A percentile compares a stretch with the other conserved stretches of the same genome.
Conservation (phyloP, 2,888 invertebrate genomes). For the Tetranychus truncatus region DNA sequence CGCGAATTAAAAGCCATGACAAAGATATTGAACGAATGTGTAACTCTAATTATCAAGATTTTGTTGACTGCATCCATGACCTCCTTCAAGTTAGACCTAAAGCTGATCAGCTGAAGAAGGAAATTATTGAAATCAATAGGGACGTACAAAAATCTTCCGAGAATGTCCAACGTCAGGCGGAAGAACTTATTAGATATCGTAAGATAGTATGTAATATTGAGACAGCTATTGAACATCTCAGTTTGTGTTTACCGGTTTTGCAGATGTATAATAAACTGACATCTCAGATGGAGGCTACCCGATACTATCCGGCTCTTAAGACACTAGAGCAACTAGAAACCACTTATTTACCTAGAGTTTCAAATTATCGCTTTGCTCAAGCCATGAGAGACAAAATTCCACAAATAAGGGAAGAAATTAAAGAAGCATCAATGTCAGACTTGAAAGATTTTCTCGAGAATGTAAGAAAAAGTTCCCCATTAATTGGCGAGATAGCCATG, state of each 20-base stretch:
- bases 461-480: slow-evolving; percentile 76
- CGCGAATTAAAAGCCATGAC: slow-evolving; percentile 81
- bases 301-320: slow-evolving; percentile 94
- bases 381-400: slow-evolving; percentile 80
- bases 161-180: slow-evolving; percentile 53
- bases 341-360: slow-evolving; percentile 70
- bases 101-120: slow-evolving; percentile 63
- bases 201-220: slow-evolving; percentile 85
- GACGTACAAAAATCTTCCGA: slow-evolving; percentile 36
- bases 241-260: slow-evolving; percentile 77
- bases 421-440: slow-evolving; percentile 86
- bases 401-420: slow-evolving; percentile 70
- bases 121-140: slow-evolving; percentile 38
- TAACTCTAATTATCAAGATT: slow-evolving; percentile 80
- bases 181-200: slow-evolving; percentile 66
- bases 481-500: slow-evolving; percentile 88
- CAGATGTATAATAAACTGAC: slow-evolving; percentile 87
- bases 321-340: slow-evolving; percentile 89
- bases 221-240: slow-evolving; percentile 76
- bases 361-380: slow-evolving; percentile 78
- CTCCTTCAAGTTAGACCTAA: slow-evolving; percentile 77
- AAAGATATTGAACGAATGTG: slow-evolving; percentile 94
- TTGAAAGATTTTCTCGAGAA: slow-evolving; percentile 91
- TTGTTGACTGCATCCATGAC: slow-evolving; percentile 91
- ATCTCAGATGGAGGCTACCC: slow-evolving; percentile 71